Base-by-base conservation (phyloP, 1,140 invertebrate species). In the Laupala kohalensis region DNA sequence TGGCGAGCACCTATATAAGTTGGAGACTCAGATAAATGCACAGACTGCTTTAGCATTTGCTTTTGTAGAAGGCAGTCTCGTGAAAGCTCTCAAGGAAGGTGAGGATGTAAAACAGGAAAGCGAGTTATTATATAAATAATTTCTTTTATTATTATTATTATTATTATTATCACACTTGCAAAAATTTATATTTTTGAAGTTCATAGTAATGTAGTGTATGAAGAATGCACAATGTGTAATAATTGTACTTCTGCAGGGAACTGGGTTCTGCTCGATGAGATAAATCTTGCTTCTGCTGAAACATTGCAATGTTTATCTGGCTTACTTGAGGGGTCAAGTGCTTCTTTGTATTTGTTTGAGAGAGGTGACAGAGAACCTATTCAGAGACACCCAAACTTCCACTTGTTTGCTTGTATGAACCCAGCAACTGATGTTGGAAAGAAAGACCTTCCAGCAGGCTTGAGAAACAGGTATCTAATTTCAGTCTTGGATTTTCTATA, bases 351-450 rank as follows among this genome's bases (percentile, higher is more conserved):
- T 69, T 82, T 98, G 37, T 79, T 95, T 65, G 96, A 98, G 80
- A 86, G 92, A 78, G 94, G 94, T 25, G 95, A 94, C 77, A 89
- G 89, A 74, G 84, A 86, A 74, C 88, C 91, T 6, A 86, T 99
- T 0, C 84, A 87, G 75, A 83, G 93, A 70, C 93, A 99, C 84
- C 82, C 87, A 0, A 86, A 97, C 77, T 99, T 99, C 78, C 91
- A 93, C 1, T 84, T 99, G 37, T 98, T 99, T 83, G 97, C 97
- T 25, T 98, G 97, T 77, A 99, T 99, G 98, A 99, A 99, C 84
- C 98, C 97, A 25, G 95, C 97, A 0, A 99, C 97, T 9, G 97
- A 99, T 85, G 90, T 99, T n/a, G 97, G 97, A 0, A 99, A 99
- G 82, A 95, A 94, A 80, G 94, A 98, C 78, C 82, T 99, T 23